Conservation (phyloP, 2,888 invertebrate genomes). For the Habrosyne pyritoides region DNA sequence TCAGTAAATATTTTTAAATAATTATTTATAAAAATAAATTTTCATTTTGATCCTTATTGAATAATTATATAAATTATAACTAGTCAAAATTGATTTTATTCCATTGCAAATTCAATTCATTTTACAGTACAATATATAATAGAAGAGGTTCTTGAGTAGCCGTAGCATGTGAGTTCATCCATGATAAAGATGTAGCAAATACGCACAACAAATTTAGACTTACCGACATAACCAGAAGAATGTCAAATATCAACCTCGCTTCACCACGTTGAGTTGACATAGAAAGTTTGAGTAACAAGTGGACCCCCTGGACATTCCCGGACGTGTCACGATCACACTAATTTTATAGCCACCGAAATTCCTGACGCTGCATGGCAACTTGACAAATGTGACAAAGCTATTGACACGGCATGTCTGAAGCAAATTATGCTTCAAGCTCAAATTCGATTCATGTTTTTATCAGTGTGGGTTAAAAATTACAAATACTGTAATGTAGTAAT, state of each 20-base stretch:
- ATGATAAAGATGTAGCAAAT: not conserved
- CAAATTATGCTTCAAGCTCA: not conserved
- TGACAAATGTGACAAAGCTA: constrained; percentile 34
- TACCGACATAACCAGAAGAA: constrained; percentile 26
- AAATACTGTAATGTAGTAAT: too few relatives aligned
- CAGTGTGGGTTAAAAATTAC: too few relatives aligned
- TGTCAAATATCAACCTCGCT: constrained; percentile 35
- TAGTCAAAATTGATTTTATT: too few relatives aligned
- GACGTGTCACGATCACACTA: constrained; percentile 66
- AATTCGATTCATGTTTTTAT: not conserved
- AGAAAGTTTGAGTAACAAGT: constrained; percentile 45
- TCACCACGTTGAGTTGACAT: constrained; percentile 45
- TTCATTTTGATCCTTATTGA: too few relatives aligned
- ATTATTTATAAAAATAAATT: too few relatives aligned
- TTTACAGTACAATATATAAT: too few relatives aligned
- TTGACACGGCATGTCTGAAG: not conserved
- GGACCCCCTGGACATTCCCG: constrained; percentile 57
- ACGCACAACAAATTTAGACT: not conserved
- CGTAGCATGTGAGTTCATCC: too few relatives aligned
- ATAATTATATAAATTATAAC: too few relatives aligned
- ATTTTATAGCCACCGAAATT: constrained; percentile 74
- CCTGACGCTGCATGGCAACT: constrained; percentile 36
- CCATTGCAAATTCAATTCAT: too few relatives aligned
- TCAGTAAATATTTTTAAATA: too few relatives aligned
- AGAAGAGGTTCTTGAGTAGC: too few relatives aligned